Conservation (phyloP, 2,797 vertebrate species). For the Rhinella marina region DNA sequence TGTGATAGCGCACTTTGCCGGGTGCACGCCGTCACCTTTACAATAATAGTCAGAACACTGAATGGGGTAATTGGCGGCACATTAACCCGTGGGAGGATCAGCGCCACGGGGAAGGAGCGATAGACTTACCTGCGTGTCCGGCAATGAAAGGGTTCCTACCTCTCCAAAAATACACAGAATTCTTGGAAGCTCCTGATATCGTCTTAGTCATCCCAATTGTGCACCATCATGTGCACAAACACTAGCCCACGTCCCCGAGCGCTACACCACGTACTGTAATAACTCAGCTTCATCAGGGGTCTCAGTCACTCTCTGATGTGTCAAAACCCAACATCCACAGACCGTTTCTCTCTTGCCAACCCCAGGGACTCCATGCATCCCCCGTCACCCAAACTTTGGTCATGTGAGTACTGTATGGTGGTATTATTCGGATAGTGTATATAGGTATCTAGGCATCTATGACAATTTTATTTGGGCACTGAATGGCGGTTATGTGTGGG, state of each 20-base stretch:
- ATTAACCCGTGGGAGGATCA: conserved; percentile 37
- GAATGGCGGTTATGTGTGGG: too few species aligned
- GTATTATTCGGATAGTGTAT: too few species aligned
- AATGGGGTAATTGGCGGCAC: conserved; percentile 24
- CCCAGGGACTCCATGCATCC: too few species aligned
- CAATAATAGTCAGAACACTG: conserved; percentile 38
- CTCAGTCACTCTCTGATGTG: background rate
- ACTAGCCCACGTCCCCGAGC: conserved; percentile 12
- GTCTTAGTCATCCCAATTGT: conserved; percentile 53
- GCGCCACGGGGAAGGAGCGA: background rate
- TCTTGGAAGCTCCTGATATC: conserved; percentile 47
- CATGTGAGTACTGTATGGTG: too few species aligned
- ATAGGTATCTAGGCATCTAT: too few species aligned
- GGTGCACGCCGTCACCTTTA: conserved; percentile 10
- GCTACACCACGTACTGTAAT: background rate
- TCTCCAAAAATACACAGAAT: conserved; percentile 46
- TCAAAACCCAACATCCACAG: background rate
- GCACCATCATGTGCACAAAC: conserved; percentile 37
- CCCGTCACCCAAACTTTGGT: too few species aligned
- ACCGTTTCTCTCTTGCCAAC: too few species aligned
- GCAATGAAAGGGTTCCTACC: conserved; percentile 13
- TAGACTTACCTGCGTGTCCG: background rate
- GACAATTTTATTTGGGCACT: too few species aligned
- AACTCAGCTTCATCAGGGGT: background rate
- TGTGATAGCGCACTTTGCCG: conserved; percentile 38